Base-by-base conservation (phyloP, 2,797 vertebrate species). In the Remorina albescens region DNA sequence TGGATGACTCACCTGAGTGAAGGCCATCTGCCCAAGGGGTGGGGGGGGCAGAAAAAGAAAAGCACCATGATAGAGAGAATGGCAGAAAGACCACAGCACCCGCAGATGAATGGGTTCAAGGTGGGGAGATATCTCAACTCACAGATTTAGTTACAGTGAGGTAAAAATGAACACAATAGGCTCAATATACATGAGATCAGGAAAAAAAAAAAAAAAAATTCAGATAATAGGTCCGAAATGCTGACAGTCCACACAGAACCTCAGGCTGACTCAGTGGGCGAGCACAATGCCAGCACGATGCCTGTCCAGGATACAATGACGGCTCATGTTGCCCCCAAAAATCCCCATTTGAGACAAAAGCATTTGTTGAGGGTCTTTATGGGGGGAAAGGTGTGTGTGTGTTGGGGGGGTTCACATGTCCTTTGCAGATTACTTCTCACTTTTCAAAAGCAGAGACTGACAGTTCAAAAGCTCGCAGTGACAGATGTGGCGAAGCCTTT, bases 1-100 rank as follows among this genome's bases (percentile, higher is more conserved):
- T 67, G 57, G 76, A 64, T 92, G 89, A 92, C 78, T 92, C 87
- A 90, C 83, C 86, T 90, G 79, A 79, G 82, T 67, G 60, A 55
- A 37, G 80, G 77, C 63, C 78, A 59, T 81, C 76, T 76, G 76
- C 80, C 84, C 18, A 25, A 37, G 57, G 57, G 16, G 12, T n/a
- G 36, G 5, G n/a, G n/a, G 12, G 23, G 36, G 5, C 15, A 54
- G 41, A 12, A 60, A 47, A 18, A 28, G n/a, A 67, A 60, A 67
- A 57, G 59, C 23, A 50, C 4, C 26, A 11, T 32, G 73, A 63
- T 26, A 73, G 71, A 53, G 55, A 26, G 25, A 73, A 74, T 61
- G 72, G 67, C 59, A 72, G 67, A 56, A 6, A 60, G 76, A 80
- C 70, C 67, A 54, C 78, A 71, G 58, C 46, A 23, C 23, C 18